Base-by-base conservation (phyloP, 2,797 vertebrate genomes). In the Phoebastria nigripes region DNA sequence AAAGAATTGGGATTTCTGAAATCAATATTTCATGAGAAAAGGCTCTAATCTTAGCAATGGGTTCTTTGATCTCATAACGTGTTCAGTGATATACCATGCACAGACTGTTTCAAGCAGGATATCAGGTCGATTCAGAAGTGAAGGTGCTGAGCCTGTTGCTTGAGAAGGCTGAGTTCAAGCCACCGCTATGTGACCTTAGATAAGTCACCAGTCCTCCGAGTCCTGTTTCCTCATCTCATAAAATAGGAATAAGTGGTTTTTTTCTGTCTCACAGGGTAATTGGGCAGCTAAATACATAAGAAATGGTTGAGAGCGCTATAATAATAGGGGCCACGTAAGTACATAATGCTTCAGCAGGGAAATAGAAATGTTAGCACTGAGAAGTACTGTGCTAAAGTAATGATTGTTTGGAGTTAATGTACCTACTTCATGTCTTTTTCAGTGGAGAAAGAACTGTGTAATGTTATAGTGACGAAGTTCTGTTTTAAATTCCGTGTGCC, bases 371-470 rank as follows among this genome's bases (percentile, higher is more conserved):
- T 63, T 90, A 80, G 20, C 71, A 41, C 49, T 80, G 59, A 85
- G 80, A 82, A 72, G 26, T 46, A 54, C 49, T 71, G 26, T 69
- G 63, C 52, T 67, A 35, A 93, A 90, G 59, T 74, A 80, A 76
- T 70, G 83, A 77, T 83, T 96, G 59, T 94, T 93, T 93, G 67
- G 67, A 82, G 52, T 91, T 93, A 95, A 95, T 85, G 92, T 92
- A 87, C 55, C 86, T 63, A 76, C 49, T 85, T 72, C 72, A 44
- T 78, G 49, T 54, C 29, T 82, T 86, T 90, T 92, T 90, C 52
- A 65, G 47, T n/a, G 39, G 28, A 71, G 67, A 77, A 87, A 94
- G 51, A 88, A 74, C 67, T 67, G 44, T 73, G 41, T 33, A 79
- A 71, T 33, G n/a, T 65, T 87, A 82, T 11, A 85, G 46, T 54